Evolutionary conservation across 2,113 vertebrate genomes (phyloP).

Genomic region (Neotoma lepida): DNA sequence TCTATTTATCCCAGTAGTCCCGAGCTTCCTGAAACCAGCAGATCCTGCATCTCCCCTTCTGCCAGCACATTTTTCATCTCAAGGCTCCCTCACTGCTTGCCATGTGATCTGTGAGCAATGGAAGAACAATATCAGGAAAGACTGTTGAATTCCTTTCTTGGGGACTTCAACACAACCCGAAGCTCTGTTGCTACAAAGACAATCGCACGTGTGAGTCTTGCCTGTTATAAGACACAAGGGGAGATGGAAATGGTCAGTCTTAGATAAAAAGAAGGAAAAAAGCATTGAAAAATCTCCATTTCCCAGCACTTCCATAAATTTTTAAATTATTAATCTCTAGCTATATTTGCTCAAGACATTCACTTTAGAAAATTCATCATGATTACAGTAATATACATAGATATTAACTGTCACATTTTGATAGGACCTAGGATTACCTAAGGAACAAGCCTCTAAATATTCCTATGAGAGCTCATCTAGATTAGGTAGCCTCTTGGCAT

Average conservation of each 20-base stretch:
- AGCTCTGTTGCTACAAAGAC: neutral
- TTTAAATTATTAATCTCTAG: neutral
- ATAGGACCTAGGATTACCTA: neutral
- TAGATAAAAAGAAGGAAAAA: neutral
- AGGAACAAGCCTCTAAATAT: neutral
- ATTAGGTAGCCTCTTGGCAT: neutral
- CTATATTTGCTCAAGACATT: neutral
- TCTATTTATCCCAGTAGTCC: neutral
- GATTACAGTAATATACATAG: neutral
- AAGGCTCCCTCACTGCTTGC: neutral
- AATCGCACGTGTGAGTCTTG: neutral
- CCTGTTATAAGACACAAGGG: neutral
- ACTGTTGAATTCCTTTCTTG: neutral
- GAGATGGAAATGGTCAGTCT: neutral
- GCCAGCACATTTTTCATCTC: neutral
- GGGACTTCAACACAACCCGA: neutral
- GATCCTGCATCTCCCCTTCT: neutral
- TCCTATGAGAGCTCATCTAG: neutral
- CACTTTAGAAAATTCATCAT: neutral
- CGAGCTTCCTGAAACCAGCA: neutral
- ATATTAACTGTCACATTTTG: neutral
- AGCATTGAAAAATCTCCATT: neutral
- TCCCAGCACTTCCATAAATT: neutral
- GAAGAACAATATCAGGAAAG: neutral
- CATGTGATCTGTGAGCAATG: no score